These are phyloP conservation scores for Nymphalis urticae DNA, from an alignment of 2,888 invertebrate genomes.

Conservation along the genomic window DNA sequence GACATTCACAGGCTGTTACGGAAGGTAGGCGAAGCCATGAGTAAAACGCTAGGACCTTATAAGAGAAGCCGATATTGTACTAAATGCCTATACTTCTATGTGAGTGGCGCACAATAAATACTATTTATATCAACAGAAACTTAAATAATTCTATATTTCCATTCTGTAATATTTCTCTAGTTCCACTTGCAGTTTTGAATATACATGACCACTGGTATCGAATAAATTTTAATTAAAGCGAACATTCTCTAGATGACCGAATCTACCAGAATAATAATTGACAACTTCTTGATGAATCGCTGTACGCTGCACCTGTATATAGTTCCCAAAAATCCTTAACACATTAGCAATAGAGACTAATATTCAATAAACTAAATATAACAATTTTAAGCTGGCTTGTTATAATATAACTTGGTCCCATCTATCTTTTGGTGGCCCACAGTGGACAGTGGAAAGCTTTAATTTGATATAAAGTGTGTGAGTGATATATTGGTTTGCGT, in stretches of 20 bases:
- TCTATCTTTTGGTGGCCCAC: conserved; percentile 66
- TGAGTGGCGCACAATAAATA: too few relatives aligned
- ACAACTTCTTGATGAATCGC: conserved; percentile 78
- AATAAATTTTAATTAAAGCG: conserved; percentile 79
- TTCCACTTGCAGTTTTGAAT: conserved; percentile 29
- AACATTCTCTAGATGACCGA: conserved; percentile 60
- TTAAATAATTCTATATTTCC: neutral
- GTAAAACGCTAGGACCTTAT: too few relatives aligned
- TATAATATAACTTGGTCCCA: conserved; percentile 67
- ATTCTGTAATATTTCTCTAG: conserved; percentile 4
- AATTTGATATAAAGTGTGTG: conserved; percentile 61
- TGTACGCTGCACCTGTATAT: conserved; percentile 38
- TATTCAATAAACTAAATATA: conserved; percentile 13
- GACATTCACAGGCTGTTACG: too few relatives aligned
- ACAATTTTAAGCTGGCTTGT: conserved; percentile 60
- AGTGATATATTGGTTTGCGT: conserved; percentile 64
- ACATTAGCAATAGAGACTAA: conserved; percentile 21
- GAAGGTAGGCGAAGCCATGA: too few relatives aligned
- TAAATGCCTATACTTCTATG: too few relatives aligned
- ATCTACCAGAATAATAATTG: conserved; percentile 71
- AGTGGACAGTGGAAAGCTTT: conserved; percentile 57
- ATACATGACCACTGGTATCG: conserved; percentile 47
- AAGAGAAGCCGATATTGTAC: too few relatives aligned
- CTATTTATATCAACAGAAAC: neutral
- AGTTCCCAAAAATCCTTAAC: conserved; percentile 14